Percentiles rank a stretch among this genome's conserved stretches.
phyloP scores from a whole-genome alignment of 2,888 invertebrate species.

The Parascotia fuliginaria region DNA sequence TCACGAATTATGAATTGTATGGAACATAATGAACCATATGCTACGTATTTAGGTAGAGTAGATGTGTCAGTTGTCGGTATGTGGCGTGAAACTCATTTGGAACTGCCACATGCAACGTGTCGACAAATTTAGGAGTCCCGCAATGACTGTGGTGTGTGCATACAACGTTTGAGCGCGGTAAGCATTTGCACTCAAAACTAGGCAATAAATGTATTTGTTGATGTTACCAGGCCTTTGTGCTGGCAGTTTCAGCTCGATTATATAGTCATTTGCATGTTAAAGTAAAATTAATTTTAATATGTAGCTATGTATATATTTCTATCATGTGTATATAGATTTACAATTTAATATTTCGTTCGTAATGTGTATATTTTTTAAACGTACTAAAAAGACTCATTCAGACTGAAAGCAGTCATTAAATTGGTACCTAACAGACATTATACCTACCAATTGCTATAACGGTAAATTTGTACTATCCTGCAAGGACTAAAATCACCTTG shows the following conservation, averaged over 20 bases:
- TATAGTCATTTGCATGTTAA: background rate
- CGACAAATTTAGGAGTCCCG: constrained; percentile 31
- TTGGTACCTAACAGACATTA: no score
- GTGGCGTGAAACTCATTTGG: constrained; percentile 44
- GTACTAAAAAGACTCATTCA: no score
- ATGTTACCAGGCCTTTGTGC: background rate
- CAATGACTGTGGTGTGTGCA: constrained; percentile 11
- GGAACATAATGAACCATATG: constrained; percentile 2
- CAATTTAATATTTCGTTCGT: background rate
- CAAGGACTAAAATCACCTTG: no score
- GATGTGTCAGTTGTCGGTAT: background rate
- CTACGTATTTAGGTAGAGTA: constrained; percentile 1
- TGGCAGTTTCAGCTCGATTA: background rate
- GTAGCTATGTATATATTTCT: background rate
- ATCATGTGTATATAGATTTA: background rate
- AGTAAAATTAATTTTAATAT: background rate
- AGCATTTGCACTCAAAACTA: constrained; percentile 10
- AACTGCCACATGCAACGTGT: constrained; percentile 40
- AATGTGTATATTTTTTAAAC: no score
- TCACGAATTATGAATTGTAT: constrained; percentile 12
- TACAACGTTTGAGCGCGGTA: constrained; percentile 15
- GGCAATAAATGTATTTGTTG: background rate
- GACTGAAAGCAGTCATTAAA: no score
- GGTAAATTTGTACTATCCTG: no score
- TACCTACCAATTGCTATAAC: no score